Base-by-base conservation (phyloP, 2,113 vertebrate genomes). In the Macroglossus sobrinus region DNA sequence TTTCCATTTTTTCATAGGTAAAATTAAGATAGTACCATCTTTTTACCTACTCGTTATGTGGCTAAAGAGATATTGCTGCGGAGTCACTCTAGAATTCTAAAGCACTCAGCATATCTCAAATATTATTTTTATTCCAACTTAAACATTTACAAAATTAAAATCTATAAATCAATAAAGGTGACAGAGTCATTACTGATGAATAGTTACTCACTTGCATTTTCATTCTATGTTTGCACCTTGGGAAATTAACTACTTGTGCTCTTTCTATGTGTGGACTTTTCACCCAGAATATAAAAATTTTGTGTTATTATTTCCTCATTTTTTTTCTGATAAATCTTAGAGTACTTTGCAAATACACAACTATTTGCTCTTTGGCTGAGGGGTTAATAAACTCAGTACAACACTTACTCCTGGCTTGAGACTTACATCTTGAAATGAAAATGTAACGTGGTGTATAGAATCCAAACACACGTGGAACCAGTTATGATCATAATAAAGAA, bases 1-100 rank as follows among this genome's bases (percentile, higher is more conserved):
- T 64, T 78, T 96, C 43, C 59, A 28, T 92, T 94, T 91, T 95
- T 66, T 95, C 28, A 35, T 12, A 7, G 59, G 21, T 38, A 89
- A 76, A 92, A 76, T 87, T 43, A 93, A 85, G 33, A 89, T 24
- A 64, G 85, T 59, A 38, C 5, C 21, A 26, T 38, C 21, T 55
- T 59, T 33, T 57, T 43, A 64, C 35, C 5, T 78, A 43, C 16
- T 92, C 7, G 35, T 71, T 61, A 11, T 76, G 30, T 84, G 33
- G 22, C 45, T 69, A 84, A 57, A 76, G 40, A 86, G 35, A 89
- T 50, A 50, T 2, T 16, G 4, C 43, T n/a, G 11, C 8, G 21
- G 21, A 84, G 35, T 91, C 45, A 75, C 5, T 84, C 55, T 89
- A 80, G 74, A 66, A 82, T 38, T 82, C 9, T 45, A 74, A 72